phyloP scores from a whole-genome alignment of 2,888 invertebrate genomes.

The Alitta virens region DNA sequence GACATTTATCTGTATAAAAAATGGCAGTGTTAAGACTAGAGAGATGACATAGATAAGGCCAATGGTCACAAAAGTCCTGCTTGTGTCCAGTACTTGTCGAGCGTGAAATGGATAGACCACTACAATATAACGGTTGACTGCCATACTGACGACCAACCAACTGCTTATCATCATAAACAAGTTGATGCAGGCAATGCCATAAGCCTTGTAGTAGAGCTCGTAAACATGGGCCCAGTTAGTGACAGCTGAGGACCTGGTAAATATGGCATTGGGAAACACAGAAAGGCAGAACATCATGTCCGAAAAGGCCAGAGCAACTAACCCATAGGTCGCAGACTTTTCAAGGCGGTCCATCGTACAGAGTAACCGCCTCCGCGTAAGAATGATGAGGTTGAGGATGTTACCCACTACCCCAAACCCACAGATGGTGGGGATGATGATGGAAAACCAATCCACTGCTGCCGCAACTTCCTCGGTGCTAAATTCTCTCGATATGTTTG shows the following conservation, averaged over 20 bases:
- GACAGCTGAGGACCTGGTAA: slow-evolving; percentile 37
- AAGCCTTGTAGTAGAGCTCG: slow-evolving; percentile 40
- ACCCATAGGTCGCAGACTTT: slow-evolving; percentile 75
- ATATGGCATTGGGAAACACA: slow-evolving; percentile 62
- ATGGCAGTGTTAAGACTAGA: slow-evolving; percentile 68
- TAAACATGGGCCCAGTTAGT: slow-evolving; percentile 62
- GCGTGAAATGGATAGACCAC: slow-evolving; percentile 70
- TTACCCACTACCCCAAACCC: slow-evolving; percentile 74
- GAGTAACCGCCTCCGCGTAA: slow-evolving; percentile 62
- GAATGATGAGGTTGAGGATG: slow-evolving; percentile 73
- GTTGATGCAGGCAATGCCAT: slow-evolving; percentile 44
- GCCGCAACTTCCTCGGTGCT: too few relatives aligned
- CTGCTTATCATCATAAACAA: slow-evolving; percentile 67
- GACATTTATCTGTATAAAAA: slow-evolving; percentile 23
- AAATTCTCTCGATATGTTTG: too few relatives aligned
- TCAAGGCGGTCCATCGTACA: slow-evolving; percentile 67
- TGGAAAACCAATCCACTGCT: slow-evolving; percentile 28
- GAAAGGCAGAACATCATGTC: slow-evolving; percentile 63
- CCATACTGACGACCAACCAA: slow-evolving; percentile 72
- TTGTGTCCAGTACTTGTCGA: slow-evolving; percentile 61
- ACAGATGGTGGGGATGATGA: slow-evolving; percentile 70
- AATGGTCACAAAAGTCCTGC: slow-evolving; percentile 63
- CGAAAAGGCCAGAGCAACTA: slow-evolving; percentile 73
- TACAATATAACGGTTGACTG: slow-evolving; percentile 72
- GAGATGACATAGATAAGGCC: slow-evolving; percentile 67